Percentiles rank a stretch among this genome's conserved stretches.
Evolutionary conservation across 1,140 invertebrate species (phyloP).

Genomic region (Pinna nobilis): DNA sequence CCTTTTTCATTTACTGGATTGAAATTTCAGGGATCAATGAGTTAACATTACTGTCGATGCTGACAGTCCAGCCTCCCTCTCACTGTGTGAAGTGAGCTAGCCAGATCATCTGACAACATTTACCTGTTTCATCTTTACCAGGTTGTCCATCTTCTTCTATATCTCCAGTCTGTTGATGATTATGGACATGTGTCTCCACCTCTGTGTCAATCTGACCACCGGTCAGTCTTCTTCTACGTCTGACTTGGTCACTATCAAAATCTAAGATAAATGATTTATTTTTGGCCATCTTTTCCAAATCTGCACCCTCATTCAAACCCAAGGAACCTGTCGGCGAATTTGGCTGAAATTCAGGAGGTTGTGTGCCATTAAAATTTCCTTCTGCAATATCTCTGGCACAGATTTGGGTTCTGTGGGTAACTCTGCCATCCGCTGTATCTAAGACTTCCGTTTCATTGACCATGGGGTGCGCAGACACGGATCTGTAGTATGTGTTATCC

Average conservation of each 20-base stretch:
- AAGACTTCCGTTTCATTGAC: background rate
- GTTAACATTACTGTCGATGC: too few species aligned
- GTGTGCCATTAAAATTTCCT: too few species aligned
- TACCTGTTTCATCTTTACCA: background rate
- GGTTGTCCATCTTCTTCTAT: background rate
- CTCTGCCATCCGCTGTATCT: background rate
- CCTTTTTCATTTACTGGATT: too few species aligned
- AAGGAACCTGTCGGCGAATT: too few species aligned
- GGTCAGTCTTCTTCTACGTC: background rate
- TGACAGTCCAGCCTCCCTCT: background rate
- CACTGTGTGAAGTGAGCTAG: background rate
- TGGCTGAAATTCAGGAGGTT: too few species aligned
- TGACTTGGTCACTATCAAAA: constrained; percentile 19
- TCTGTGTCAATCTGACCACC: constrained; percentile 11
- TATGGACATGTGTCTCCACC: constrained; percentile 1
- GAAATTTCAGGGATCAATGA: too few species aligned
- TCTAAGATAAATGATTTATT: constrained; percentile 18
- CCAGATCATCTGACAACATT: background rate
- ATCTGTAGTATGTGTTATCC: too few species aligned
- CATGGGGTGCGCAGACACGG: background rate
- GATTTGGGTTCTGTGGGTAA: background rate
- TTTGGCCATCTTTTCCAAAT: background rate
- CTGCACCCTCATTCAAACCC: background rate
- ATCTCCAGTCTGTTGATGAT: constrained; percentile 3
- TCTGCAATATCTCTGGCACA: too few species aligned